A percentile compares a stretch with the other conserved stretches of the same genome.
phyloP scores from a whole-genome alignment of 2,797 vertebrate species.

The Periparus ater region DNA sequence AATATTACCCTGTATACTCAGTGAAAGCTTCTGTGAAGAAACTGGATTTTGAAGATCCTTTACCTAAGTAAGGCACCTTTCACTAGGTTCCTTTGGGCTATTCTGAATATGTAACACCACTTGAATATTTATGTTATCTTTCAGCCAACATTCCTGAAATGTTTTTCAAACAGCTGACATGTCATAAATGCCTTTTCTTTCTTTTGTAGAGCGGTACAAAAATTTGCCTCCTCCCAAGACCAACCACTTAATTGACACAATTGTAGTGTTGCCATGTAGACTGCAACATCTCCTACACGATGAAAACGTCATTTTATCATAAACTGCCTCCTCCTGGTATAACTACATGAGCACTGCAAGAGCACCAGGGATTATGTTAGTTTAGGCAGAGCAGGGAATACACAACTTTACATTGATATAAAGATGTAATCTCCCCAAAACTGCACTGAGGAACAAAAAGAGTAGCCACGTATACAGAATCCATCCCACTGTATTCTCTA shows the following conservation, averaged over 20 bases:
- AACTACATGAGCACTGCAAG: neutral
- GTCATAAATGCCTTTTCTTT: constrained; percentile 42
- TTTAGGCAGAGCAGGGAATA: neutral
- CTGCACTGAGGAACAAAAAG: neutral
- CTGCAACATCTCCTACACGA: neutral
- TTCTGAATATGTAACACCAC: constrained; percentile 38
- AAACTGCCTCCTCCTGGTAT: neutral
- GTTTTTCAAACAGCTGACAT: constrained; percentile 40
- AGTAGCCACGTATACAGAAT: neutral
- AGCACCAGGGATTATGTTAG: neutral
- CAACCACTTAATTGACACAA: neutral
- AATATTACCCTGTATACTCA: neutral
- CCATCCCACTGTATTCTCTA: neutral
- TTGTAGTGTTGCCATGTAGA: neutral
- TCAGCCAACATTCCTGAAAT: constrained; percentile 29
- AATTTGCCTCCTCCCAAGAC: neutral
- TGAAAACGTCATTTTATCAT: neutral
- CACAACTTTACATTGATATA: neutral
- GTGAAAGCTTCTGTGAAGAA: constrained; percentile 25
- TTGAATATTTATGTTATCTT: constrained; percentile 52
- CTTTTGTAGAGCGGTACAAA: neutral
- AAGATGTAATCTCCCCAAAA: neutral
- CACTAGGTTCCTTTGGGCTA: constrained; percentile 2
- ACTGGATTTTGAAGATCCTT: neutral
- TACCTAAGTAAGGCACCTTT: neutral